A percentile compares a stretch with the other conserved stretches of the same genome.
These are phyloP conservation scores for Lithophane socia DNA, from an alignment of 2,888 invertebrate genomes.

Conservation along the genomic window DNA sequence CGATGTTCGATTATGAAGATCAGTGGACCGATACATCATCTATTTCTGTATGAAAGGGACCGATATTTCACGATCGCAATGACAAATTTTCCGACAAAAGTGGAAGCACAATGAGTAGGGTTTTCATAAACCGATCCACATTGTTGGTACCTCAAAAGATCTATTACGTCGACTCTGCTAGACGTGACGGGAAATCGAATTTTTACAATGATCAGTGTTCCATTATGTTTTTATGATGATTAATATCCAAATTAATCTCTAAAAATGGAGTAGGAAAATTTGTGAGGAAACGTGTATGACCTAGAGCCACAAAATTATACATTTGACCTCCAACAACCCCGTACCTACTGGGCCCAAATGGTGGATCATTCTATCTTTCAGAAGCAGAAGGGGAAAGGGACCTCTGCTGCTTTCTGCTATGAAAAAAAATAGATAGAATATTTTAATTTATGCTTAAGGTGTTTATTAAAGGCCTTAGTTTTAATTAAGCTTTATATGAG, in stretches of 20 bases:
- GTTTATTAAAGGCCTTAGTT: background rate
- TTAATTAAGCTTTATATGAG: conserved; percentile 14
- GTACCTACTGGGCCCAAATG: background rate
- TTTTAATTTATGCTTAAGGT: background rate
- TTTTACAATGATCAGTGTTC: conserved; percentile 46
- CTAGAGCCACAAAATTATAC: background rate
- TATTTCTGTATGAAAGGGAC: conserved; percentile 50
- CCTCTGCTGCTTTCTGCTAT: too few relatives aligned
- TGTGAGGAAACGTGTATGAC: background rate
- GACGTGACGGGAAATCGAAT: conserved; percentile 56
- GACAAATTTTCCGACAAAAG: conserved; percentile 57
- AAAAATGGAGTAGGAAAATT: background rate
- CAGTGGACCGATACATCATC: conserved; percentile 54
- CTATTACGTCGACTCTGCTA: conserved; percentile 42
- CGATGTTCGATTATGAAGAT: conserved; percentile 49
- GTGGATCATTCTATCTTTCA: too few relatives aligned
- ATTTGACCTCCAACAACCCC: background rate
- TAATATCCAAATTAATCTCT: conserved; percentile 3
- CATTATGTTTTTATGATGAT: conserved; percentile 33
- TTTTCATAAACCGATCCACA: conserved; percentile 41
- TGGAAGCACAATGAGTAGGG: conserved; percentile 49
- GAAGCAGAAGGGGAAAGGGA: too few relatives aligned
- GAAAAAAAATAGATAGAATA: background rate
- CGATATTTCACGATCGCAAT: conserved; percentile 52
- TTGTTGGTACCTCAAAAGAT: conserved; percentile 56